Base-by-base conservation (phyloP, 2,888 invertebrate genomes). In the Unio delphinus region DNA sequence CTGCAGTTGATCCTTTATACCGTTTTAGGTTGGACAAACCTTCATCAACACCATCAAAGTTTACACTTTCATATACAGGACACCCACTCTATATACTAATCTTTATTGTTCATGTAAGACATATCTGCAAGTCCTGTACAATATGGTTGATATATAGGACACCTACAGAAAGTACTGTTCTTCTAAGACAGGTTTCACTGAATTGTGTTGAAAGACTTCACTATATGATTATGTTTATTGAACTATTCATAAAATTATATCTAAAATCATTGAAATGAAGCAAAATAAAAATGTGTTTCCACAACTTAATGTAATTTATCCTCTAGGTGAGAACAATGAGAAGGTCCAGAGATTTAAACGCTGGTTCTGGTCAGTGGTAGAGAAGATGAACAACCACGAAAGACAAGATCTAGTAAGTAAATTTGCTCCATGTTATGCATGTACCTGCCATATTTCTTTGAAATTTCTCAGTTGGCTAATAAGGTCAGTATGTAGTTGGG, bases 281-380 rank as follows among this genome's bases (percentile, higher is more conserved):
- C 17, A 63, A 63, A 28, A 17, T 45, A 17, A 34, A 23, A 23
- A 18, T 34, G 17, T 8, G 3, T 59, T 59, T 18, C 59, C n/a
- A 0, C 20, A 59, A 15, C 23, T 15, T 59, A 4, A 11, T 67
- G 8, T 55, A 30, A 60, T 34, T 28, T 26, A 15, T 70, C 62
- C 78, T 78, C 4, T 82, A 89, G 90, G 90, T 70, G 90, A 91
- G 79, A 87, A 85, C 17, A 85, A 88, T 63, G 92, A 92, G 68
- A 90, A 90, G 61, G 87, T 90, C 28, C 87, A 88, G 78, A 87
- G 90, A 61, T 99, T 99, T 91, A 99, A 99, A 90, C 93, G 97
- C 78, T 99, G 99, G 99, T 94, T 99, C 77, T 99, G 99, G 99
- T 96, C 96, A 58, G 98, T 99, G 83, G 96, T 99, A 28, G 98